These are phyloP conservation scores for Festucalex cinctus DNA, from an alignment of 2,113 vertebrate species.

Conservation along the genomic window DNA sequence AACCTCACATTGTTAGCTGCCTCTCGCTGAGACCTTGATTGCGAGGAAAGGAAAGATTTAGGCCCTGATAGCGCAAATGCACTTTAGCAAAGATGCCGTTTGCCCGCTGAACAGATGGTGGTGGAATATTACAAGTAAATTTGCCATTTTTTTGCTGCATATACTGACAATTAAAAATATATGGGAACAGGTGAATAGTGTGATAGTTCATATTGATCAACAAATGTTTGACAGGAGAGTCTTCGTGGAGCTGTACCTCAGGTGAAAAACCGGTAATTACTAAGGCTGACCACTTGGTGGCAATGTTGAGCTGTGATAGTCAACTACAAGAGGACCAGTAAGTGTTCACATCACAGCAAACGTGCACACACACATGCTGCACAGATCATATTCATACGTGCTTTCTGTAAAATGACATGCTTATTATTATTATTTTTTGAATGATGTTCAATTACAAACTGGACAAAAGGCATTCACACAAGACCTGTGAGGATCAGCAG, in stretches of 20 bases:
- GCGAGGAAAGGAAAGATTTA: constrained; percentile 27
- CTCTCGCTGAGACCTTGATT: constrained; percentile 42
- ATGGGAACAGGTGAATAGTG: not conserved
- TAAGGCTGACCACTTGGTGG: constrained; percentile 41
- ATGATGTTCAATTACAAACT: no score
- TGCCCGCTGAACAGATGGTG: constrained; percentile 10
- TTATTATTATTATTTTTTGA: not conserved
- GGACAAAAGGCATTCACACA: no score
- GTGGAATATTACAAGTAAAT: constrained; percentile 15
- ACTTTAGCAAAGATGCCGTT: constrained; percentile 13
- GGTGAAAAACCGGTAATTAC: constrained; percentile 5
- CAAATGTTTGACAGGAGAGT: not conserved
- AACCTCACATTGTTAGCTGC: constrained; percentile 36
- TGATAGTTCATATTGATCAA: not conserved
- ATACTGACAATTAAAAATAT: constrained; percentile 16
- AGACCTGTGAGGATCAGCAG: no score
- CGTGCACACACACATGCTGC: constrained; percentile 8
- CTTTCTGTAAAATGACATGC: constrained; percentile 14
- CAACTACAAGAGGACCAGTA: not conserved
- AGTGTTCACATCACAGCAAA: constrained; percentile 39
- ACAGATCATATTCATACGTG: constrained; percentile 3
- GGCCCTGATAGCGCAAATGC: constrained; percentile 1
- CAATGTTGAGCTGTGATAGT: constrained; percentile 41
- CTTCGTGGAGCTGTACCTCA: no score
- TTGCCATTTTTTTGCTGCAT: constrained; percentile 25